phyloP scores from a whole-genome alignment of 2,797 vertebrate genomes.

The Microtus obscurus region DNA sequence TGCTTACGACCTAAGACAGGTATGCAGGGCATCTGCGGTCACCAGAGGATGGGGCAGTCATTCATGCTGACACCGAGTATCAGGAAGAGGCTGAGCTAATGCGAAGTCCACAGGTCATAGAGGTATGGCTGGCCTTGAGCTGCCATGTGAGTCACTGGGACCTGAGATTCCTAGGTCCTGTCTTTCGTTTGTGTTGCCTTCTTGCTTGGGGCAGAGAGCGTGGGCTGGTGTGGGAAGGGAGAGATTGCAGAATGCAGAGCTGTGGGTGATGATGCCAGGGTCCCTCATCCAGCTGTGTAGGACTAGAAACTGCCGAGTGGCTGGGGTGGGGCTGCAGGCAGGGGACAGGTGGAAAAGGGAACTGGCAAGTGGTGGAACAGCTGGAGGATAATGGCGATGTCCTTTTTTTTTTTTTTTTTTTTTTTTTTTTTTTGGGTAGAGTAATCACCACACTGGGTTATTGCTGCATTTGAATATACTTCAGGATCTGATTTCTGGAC shows the following conservation, averaged over 20 bases:
- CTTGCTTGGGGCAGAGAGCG: slow-evolving; percentile 64
- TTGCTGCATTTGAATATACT: neutral
- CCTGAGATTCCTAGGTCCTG: neutral
- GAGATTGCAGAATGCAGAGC: neutral
- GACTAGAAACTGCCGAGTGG: neutral
- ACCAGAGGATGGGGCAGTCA: neutral
- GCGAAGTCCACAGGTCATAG: neutral
- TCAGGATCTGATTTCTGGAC: neutral
- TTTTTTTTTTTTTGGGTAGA: neutral
- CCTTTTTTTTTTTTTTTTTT: neutral
- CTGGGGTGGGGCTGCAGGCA: neutral
- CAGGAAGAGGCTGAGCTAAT: slow-evolving; percentile 56
- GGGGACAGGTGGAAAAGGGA: neutral
- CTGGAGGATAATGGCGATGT: fast-evolving
- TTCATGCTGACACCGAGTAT: slow-evolving; percentile 1
- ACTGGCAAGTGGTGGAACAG: neutral
- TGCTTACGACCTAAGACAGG: neutral
- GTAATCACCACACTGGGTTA: fast-evolving
- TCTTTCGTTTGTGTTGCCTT: slow-evolving; percentile 33
- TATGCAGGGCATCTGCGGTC: neutral
- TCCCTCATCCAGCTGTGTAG: neutral
- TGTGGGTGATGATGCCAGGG: neutral
- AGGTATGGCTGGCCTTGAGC: neutral
- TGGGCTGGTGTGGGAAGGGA: slow-evolving; percentile 44
- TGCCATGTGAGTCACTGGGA: slow-evolving; percentile 25